Evolutionary conservation across 2,888 invertebrate genomes (phyloP).

Genomic region (Andrena camellia): DNA sequence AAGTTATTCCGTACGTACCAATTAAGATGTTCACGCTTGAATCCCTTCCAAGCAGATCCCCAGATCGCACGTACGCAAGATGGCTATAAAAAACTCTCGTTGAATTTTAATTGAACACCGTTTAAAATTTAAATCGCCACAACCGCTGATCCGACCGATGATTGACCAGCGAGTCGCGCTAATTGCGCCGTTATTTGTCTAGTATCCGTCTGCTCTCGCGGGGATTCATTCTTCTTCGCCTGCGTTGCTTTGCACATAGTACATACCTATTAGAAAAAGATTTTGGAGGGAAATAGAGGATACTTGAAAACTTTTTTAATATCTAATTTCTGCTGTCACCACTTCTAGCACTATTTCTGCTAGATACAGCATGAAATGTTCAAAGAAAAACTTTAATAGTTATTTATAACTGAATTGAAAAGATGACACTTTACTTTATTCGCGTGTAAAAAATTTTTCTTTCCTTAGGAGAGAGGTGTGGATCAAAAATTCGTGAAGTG

Average conservation of each 20-base stretch:
- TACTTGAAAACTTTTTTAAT: too few species aligned
- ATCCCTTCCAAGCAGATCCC: slow-evolving; percentile 54
- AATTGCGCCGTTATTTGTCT: slow-evolving; percentile 31
- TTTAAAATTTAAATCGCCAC: slow-evolving; percentile 48
- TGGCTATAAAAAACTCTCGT: slow-evolving; percentile 36
- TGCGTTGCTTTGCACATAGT: not conserved
- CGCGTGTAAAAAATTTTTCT: too few species aligned
- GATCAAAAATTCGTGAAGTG: too few species aligned
- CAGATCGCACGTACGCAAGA: slow-evolving; percentile 52
- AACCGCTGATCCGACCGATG: slow-evolving; percentile 22
- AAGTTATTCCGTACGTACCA: slow-evolving; percentile 63
- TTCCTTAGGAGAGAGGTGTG: too few species aligned
- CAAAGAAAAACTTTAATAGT: too few species aligned
- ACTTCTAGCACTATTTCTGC: too few species aligned
- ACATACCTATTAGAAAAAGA: too few species aligned
- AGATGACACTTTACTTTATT: too few species aligned
- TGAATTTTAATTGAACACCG: slow-evolving; percentile 65
- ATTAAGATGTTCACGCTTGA: slow-evolving; percentile 70
- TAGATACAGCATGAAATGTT: too few species aligned
- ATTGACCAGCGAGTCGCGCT: slow-evolving; percentile 39
- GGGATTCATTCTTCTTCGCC: not conserved
- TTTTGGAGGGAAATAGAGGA: not conserved
- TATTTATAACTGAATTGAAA: too few species aligned
- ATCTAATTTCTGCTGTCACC: too few species aligned
- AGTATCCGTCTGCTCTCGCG: not conserved